Evolutionary conservation across 2,113 vertebrate species (phyloP).

Genomic region (Scopus umbretta): DNA sequence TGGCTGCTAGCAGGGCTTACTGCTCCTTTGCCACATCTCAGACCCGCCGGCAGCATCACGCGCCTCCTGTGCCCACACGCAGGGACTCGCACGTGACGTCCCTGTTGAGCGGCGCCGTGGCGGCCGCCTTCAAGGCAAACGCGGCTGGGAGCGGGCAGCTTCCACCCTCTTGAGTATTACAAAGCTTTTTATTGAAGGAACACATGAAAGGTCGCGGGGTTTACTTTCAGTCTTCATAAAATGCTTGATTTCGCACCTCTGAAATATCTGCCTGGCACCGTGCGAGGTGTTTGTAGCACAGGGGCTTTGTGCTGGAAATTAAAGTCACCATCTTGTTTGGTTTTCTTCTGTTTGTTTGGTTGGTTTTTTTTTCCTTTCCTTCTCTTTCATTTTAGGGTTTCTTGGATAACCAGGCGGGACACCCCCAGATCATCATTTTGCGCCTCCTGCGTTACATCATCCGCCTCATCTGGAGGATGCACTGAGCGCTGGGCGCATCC

Average conservation of each 20-base stretch:
- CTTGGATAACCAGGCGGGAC: constrained; percentile 47
- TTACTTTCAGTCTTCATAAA: neutral
- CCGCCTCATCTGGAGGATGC: constrained; percentile 74
- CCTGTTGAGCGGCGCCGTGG: too few relatives aligned
- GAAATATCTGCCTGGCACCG: neutral
- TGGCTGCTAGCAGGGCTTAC: neutral
- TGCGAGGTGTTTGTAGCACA: accelerated
- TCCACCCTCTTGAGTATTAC: neutral
- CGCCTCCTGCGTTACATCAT: constrained; percentile 72
- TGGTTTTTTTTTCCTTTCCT: neutral
- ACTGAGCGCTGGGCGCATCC: neutral
- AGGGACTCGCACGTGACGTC: accelerated
- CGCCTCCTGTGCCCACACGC: accelerated
- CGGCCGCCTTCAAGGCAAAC: accelerated
- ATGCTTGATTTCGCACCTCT: neutral
- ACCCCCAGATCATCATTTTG: constrained; percentile 66
- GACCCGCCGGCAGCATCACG: accelerated
- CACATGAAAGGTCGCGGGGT: accelerated
- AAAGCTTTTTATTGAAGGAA: neutral
- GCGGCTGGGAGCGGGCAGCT: neutral
- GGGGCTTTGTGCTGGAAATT: neutral
- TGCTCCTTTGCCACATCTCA: neutral
- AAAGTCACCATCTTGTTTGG: neutral
- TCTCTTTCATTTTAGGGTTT: constrained; percentile 60
- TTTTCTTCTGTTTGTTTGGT: too few relatives aligned